phyloP scores from a whole-genome alignment of 2,888 invertebrate genomes.

The Caenorhabditis uteleia region DNA sequence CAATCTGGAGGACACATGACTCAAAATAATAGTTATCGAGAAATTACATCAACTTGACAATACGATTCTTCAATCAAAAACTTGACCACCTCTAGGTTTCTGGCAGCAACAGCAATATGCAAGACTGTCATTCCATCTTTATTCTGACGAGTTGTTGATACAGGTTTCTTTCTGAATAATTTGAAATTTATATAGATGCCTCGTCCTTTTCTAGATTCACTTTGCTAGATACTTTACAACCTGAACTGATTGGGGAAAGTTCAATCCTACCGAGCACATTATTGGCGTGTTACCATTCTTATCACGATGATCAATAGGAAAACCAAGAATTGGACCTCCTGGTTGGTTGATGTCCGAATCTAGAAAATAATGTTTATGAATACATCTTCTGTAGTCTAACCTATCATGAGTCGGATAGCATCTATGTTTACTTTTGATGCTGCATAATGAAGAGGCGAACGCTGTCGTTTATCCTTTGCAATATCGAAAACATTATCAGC shows the following conservation, averaged over 20 bases:
- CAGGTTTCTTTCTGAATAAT: conserved; percentile 28
- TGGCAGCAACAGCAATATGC: conserved; percentile 63
- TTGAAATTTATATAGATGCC: neutral
- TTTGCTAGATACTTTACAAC: conserved; percentile 50
- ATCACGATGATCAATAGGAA: conserved; percentile 62
- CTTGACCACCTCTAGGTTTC: conserved; percentile 53
- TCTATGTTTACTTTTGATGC: conserved; percentile 48
- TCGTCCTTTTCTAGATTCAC: neutral
- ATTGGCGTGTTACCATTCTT: conserved; percentile 56
- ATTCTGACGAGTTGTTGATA: conserved; percentile 29
- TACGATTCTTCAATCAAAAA: conserved; percentile 44
- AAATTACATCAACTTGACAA: conserved; percentile 25
- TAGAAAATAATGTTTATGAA: neutral
- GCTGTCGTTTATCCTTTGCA: conserved; percentile 44
- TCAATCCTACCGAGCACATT: conserved; percentile 61
- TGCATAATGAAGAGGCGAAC: conserved; percentile 64
- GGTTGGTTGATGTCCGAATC: conserved; percentile 6
- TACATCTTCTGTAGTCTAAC: conserved; percentile 11
- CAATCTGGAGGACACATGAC: conserved; percentile 29
- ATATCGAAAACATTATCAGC: conserved; percentile 28
- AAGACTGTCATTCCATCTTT: conserved; percentile 53
- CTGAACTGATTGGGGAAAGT: conserved; percentile 48
- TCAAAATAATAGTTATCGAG: neutral
- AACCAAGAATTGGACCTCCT: conserved; percentile 22
- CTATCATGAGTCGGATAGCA: conserved; percentile 31